A percentile compares a stretch with the other conserved stretches of the same genome.
phyloP scores from a whole-genome alignment of 1,140 invertebrate genomes.

The Heliconius nattereri region DNA sequence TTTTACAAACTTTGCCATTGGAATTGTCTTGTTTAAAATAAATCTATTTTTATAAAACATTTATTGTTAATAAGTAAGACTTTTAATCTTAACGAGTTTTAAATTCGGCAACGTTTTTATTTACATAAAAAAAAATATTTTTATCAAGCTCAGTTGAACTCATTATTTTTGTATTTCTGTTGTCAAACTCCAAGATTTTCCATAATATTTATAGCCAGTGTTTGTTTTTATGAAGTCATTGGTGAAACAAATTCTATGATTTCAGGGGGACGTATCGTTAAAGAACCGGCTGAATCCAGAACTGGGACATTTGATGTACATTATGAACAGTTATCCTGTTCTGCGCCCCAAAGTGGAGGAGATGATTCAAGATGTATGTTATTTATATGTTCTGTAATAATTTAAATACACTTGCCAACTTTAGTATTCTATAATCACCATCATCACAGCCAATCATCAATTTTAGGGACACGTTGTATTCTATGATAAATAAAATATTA shows the following conservation, averaged over 20 bases:
- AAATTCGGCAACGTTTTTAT: no score
- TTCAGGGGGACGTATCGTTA: conserved; percentile 64
- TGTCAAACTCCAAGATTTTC: background rate
- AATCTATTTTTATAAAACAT: background rate
- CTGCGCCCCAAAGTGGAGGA: conserved; percentile 60
- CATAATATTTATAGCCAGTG: background rate
- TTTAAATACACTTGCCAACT: background rate
- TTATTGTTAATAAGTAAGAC: no score
- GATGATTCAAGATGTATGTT: conserved; percentile 60
- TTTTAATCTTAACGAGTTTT: no score
- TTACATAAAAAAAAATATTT: no score
- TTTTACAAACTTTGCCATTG: background rate
- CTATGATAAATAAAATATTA: background rate
- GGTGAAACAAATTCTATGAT: background rate
- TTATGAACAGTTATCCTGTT: conserved; percentile 69
- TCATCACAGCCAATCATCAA: no score
- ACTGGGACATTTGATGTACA: conserved; percentile 69
- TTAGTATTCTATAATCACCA: background rate
- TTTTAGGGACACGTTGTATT: no score
- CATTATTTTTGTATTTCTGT: no score
- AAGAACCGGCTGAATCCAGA: conserved; percentile 74
- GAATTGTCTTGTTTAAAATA: no score
- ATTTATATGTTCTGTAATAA: background rate
- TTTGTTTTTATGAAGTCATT: background rate
- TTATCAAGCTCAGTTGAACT: no score